Percentiles rank a stretch among this genome's conserved stretches.
Evolutionary conservation across 2,888 invertebrate genomes (phyloP).

Genomic region (Tridacna crocea): DNA sequence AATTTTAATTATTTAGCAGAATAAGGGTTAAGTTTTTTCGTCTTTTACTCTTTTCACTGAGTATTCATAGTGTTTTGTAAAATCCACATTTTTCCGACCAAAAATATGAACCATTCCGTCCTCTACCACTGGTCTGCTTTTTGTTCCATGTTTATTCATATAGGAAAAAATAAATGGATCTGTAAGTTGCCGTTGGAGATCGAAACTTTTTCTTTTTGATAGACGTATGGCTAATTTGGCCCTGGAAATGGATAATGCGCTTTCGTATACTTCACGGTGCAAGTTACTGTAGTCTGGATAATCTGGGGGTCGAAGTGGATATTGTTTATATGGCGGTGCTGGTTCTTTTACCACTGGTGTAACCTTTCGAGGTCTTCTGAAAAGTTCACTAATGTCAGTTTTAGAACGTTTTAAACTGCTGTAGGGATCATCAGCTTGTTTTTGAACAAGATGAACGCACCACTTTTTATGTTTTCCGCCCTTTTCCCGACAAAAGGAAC

Average conservation of each 20-base stretch:
- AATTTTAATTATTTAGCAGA: too few relatives aligned
- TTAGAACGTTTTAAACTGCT: slow-evolving; percentile 19
- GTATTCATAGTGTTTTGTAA: slow-evolving; percentile 24
- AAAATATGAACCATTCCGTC: slow-evolving; percentile 32
- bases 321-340: slow-evolving; percentile 4
- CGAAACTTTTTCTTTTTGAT: not conserved
- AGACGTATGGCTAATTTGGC: slow-evolving; percentile 32
- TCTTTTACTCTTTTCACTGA: not conserved
- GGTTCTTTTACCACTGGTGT: not conserved
- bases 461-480: slow-evolving; percentile 51
- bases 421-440: slow-evolving; percentile 1
- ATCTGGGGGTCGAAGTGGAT: slow-evolving; percentile 10
- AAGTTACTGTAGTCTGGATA: slow-evolving; percentile 47
- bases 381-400: slow-evolving; percentile 22
- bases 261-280: slow-evolving; percentile 56
- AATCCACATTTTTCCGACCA: slow-evolving; percentile 8
- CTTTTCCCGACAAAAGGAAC: slow-evolving; percentile 33
- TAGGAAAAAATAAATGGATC: slow-evolving; percentile 57
- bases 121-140: not conserved
- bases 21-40: not conserved
- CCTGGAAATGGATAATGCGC: slow-evolving; percentile 43
- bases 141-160: slow-evolving; percentile 24
- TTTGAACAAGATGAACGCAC: slow-evolving; percentile 39
- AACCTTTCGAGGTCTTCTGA: not conserved
- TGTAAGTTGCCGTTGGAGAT: slow-evolving; percentile 16